Evolutionary conservation across 1,140 invertebrate genomes (phyloP).

Genomic region (Aphelinus atriplicis): DNA sequence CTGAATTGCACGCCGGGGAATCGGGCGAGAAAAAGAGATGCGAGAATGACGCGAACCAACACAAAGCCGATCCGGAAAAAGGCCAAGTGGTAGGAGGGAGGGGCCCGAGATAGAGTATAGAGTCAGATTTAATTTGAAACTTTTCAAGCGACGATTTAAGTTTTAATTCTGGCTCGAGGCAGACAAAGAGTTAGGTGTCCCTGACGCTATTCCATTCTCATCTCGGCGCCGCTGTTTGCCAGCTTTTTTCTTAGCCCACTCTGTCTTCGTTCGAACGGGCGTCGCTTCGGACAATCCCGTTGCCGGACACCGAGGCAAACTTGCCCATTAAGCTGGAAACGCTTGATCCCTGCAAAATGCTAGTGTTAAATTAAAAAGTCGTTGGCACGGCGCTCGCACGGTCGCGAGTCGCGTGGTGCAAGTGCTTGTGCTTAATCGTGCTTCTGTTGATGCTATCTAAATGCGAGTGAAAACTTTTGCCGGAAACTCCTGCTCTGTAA

Average conservation of each 20-base stretch:
- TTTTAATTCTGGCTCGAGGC: constrained; percentile 23
- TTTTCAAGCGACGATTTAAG: constrained; percentile 28
- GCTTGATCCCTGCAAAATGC: neutral
- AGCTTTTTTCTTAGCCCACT: neutral
- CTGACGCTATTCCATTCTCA: neutral
- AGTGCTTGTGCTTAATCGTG: too few relatives aligned
- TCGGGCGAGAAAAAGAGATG: constrained; percentile 5
- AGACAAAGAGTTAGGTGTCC: neutral
- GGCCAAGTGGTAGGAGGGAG: too few relatives aligned
- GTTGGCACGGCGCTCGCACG: neutral
- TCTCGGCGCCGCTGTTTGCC: too few relatives aligned
- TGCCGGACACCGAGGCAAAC: constrained; percentile 11
- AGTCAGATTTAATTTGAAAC: constrained; percentile 32
- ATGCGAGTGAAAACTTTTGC: too few relatives aligned
- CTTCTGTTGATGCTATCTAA: too few relatives aligned
- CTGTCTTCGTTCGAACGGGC: neutral
- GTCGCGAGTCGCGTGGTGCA: too few relatives aligned
- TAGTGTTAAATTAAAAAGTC: neutral
- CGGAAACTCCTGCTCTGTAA: too few relatives aligned
- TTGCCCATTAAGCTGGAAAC: constrained; percentile 11
- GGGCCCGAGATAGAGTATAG: neutral
- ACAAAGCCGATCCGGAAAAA: constrained; percentile 1
- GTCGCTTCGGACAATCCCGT: neutral
- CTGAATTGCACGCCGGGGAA: neutral
- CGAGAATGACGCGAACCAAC: neutral